These are phyloP conservation scores for Dermochelys coriacea DNA, from an alignment of 2,797 vertebrate species.

Conservation along the genomic window DNA sequence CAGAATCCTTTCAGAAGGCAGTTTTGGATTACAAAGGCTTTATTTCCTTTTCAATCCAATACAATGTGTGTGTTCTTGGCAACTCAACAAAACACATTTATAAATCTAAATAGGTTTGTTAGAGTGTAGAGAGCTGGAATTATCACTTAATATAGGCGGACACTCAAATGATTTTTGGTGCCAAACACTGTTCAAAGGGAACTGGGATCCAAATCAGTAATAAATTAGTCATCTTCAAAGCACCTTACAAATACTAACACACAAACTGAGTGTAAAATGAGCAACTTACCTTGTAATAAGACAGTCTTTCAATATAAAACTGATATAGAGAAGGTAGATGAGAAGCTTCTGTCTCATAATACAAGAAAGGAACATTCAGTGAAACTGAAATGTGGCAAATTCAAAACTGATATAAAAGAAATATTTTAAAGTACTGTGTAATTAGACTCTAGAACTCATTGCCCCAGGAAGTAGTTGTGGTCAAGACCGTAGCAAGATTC, in stretches of 20 bases:
- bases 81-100: background rate
- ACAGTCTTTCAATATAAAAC: background rate
- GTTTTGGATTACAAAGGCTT: background rate
- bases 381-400: background rate
- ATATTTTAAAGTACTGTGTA: background rate
- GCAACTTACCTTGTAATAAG: background rate
- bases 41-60: background rate
- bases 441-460: background rate
- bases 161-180: background rate
- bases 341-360: background rate
- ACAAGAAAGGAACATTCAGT: background rate
- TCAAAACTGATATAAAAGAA: background rate
- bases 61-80: background rate
- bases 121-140: background rate
- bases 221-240: background rate
- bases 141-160: background rate
- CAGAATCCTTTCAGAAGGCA: background rate
- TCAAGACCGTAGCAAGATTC: background rate
- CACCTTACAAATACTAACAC: background rate
- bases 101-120: background rate
- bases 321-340: background rate
- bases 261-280: background rate
- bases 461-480: background rate
- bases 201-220: background rate
- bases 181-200: background rate